Percentiles rank a stretch among this genome's conserved stretches.
phyloP scores from a whole-genome alignment of 2,113 vertebrate species.

The Theristicus caerulescens region DNA sequence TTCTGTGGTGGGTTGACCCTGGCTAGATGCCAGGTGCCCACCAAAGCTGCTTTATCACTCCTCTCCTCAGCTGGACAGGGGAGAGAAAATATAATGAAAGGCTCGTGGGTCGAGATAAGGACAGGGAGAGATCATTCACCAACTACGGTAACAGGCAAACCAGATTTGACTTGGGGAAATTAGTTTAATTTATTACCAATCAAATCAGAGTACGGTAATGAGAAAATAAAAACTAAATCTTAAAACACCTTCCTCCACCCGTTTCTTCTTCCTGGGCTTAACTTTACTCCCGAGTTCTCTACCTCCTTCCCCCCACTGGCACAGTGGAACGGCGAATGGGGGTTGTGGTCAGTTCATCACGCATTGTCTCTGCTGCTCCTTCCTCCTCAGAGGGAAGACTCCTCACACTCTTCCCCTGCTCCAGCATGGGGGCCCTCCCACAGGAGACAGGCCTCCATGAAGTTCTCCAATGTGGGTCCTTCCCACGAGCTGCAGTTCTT shows the following conservation, averaged over 20 bases:
- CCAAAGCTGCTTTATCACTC: neutral
- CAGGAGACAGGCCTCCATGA: too few species aligned
- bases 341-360: neutral
- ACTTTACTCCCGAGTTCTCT: neutral
- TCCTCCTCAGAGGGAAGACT: too few species aligned
- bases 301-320: neutral
- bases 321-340: neutral
- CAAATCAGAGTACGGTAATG: neutral
- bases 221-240: neutral
- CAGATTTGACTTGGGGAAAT: neutral
- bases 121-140: neutral
- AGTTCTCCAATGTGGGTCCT: too few species aligned
- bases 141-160: neutral
- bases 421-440: too few species aligned
- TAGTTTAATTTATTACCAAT: neutral
- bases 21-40: neutral
- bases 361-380: neutral
- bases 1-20: neutral
- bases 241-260: neutral
- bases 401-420: neutral
- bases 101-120: neutral
- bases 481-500: too few species aligned
- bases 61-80: neutral
- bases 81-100: neutral
- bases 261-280: neutral